Conservation (phyloP, 2,797 vertebrate genomes). For the Lagodon rhomboides region DNA sequence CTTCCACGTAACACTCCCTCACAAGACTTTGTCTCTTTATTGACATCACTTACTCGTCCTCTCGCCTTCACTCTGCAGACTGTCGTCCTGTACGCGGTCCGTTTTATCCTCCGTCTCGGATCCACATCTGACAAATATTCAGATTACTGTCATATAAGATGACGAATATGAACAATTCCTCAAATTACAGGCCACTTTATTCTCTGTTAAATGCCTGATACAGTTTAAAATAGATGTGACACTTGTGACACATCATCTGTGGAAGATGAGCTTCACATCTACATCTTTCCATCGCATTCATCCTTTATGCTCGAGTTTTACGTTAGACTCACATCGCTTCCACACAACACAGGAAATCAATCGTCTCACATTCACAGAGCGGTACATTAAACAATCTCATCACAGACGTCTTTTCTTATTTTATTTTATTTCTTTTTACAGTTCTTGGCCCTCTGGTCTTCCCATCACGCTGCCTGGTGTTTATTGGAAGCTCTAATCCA, state of each 20-base stretch:
- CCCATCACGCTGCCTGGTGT: neutral
- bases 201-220: no score
- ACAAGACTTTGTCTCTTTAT: no score
- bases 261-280: neutral
- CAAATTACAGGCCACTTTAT: no score
- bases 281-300: no score
- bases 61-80: no score
- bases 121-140: no score
- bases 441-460: neutral
- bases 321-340: neutral
- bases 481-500: conserved; percentile 22
- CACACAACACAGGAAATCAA: conserved; percentile 13
- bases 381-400: neutral
- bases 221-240: neutral
- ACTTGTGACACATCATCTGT: neutral
- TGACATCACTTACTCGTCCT: no score
- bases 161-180: no score
- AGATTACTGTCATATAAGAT: no score
- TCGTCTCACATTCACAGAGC: neutral
- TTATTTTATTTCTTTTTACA: neutral
- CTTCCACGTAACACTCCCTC: no score
- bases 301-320: neutral
- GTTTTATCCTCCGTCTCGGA: no score
- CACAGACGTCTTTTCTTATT: neutral
- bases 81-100: no score